phyloP scores from a whole-genome alignment of 2,888 invertebrate species.

The Drosophila merina region DNA sequence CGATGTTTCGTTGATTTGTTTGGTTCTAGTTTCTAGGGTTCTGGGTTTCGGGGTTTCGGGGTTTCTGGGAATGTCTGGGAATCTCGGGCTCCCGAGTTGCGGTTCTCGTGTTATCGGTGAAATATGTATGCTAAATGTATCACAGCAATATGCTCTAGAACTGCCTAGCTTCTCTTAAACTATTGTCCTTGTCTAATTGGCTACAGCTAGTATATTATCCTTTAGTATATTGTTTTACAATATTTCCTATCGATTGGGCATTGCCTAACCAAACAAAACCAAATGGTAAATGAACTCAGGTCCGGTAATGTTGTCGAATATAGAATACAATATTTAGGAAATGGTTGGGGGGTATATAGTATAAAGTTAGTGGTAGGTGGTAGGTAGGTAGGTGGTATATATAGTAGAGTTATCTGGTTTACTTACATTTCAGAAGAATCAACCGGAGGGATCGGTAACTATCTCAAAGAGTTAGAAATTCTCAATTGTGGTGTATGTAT shows the following conservation, averaged over 20 bases:
- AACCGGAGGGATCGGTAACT: slow-evolving; percentile 72
- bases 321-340: slow-evolving; percentile 21
- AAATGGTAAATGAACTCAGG: slow-evolving; percentile 40
- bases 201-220: slow-evolving; percentile 46
- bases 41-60: slow-evolving; percentile 3
- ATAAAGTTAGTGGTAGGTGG: slow-evolving; percentile 21
- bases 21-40: slow-evolving; percentile 3
- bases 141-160: slow-evolving; percentile 80
- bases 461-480: slow-evolving; percentile 73
- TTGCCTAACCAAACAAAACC: slow-evolving; percentile 24
- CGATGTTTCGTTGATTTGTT: slow-evolving; percentile 1
- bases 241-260: slow-evolving; percentile 22
- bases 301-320: slow-evolving; percentile 38
- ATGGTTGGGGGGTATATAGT: slow-evolving; percentile 11
- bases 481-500: slow-evolving; percentile 66
- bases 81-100: too few species aligned
- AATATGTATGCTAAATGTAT: slow-evolving; percentile 78
- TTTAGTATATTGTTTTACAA: slow-evolving; percentile 24
- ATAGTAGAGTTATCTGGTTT: slow-evolving; percentile 50
- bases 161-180: slow-evolving; percentile 75
- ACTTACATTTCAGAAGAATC: slow-evolving; percentile 79
- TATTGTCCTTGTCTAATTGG: slow-evolving; percentile 64
- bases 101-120: slow-evolving; percentile 33
- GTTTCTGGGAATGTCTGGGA: too few species aligned
- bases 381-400: slow-evolving; percentile 41